Evolutionary conservation across 2,113 vertebrate species (phyloP).

Genomic region (Perognathus longimembris): DNA sequence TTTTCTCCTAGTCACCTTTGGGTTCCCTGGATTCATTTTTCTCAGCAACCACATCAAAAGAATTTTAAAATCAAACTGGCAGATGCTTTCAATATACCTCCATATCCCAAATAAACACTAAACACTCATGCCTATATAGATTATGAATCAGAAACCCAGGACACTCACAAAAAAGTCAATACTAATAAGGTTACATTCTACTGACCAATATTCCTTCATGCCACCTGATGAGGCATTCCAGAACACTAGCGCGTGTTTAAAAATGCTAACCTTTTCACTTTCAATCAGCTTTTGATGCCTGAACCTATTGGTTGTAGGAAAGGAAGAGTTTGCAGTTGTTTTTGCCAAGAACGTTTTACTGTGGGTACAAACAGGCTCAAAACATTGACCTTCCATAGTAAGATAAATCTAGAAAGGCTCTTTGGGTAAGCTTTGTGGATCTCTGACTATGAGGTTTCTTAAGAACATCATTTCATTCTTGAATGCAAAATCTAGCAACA

Average conservation of each 20-base stretch:
- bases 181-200: background rate
- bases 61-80: background rate
- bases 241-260: background rate
- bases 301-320: constrained; percentile 9
- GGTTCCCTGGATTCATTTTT: constrained; percentile 13
- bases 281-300: background rate
- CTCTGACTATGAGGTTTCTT: background rate
- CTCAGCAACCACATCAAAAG: background rate
- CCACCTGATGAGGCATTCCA: background rate
- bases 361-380: background rate
- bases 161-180: background rate
- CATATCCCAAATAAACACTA: background rate
- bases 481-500: background rate
- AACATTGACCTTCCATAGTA: background rate
- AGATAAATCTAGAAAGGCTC: constrained; percentile 2
- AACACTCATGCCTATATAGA: background rate
- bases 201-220: background rate
- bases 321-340: background rate
- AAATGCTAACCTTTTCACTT: constrained; percentile 23
- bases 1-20: background rate
- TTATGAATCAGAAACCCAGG: background rate
- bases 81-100: constrained; percentile 24
- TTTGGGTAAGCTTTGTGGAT: background rate
- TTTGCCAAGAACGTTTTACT: constrained; percentile 3
- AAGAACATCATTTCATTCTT: background rate